Evolutionary conservation across 1,140 invertebrate genomes (phyloP), one percentile per base, ranked within the genome.

Genomic region (Apis laboriosa): DNA sequence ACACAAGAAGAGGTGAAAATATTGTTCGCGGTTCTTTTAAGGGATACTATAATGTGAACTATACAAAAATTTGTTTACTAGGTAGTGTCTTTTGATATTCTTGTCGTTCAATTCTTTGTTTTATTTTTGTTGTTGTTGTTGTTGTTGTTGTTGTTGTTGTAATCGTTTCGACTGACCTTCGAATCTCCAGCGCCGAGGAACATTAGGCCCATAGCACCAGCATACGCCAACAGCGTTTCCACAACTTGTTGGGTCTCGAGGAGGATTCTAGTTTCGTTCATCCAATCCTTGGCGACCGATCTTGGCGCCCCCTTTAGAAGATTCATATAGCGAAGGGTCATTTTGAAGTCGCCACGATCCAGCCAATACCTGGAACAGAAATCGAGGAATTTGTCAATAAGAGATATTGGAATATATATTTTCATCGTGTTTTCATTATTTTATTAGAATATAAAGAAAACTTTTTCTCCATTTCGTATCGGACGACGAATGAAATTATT

Each of bases 171-270:
- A 90, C 87, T 88, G 78, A 92, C 92, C 90, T 92, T 92, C 61
- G 85, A 76, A 71, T 92, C 90, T 61, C 64, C 76, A 58, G 67
- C 75, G 63, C 90, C 91, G 34, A 97, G 94, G 93, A 97, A 96
- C 74, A 96, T 93, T 43, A 97, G 93, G 64, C 96, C 96, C 82
- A 95, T 96, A 13, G 97, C 96, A 49, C 96, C 96, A 9, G 98
- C 97, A 92, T 98, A 97, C 9, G 97, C 97, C 94, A 98, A 95
- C 24, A 99, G 94, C 5, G 97, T 96, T 88, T 97, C 96, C 24
- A 98, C 97, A 43, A 98, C 97, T 93, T 99, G 98, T 90, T 97
- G 95, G n/a, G 98, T 97, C 94, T 99, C 99, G 81, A 99, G 94
- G 85, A 98, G 95, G 24, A 97, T 95, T 75, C 96, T 95, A 1